Evolutionary conservation across 2,113 vertebrate genomes (phyloP).

Genomic region (Lethenteron reissneri): DNA sequence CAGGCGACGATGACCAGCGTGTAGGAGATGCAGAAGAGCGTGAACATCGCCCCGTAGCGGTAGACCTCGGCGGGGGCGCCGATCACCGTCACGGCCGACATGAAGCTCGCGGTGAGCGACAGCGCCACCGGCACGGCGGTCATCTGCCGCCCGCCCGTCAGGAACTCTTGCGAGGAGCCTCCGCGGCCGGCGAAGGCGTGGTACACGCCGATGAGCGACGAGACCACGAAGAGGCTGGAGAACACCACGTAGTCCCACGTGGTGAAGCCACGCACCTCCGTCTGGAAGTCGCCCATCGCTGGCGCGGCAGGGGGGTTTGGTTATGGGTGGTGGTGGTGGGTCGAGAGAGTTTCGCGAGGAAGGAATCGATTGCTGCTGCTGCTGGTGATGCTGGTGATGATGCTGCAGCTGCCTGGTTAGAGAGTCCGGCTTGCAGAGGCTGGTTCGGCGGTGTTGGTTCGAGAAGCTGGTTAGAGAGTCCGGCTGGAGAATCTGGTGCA

Average conservation of each 20-base stretch:
- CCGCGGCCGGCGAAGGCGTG: constrained; percentile 53
- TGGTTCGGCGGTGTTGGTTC: too few relatives aligned
- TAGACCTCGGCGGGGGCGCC: constrained; percentile 46
- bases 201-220: constrained; percentile 42
- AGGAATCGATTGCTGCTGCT: too few relatives aligned
- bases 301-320: too few relatives aligned
- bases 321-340: too few relatives aligned
- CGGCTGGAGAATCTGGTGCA: too few relatives aligned
- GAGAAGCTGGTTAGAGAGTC: too few relatives aligned
- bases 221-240: constrained; percentile 32
- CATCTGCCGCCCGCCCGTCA: constrained; percentile 45
- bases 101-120: constrained; percentile 54
- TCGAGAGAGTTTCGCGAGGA: too few relatives aligned
- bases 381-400: too few relatives aligned
- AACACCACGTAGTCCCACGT: constrained; percentile 50
- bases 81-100: constrained; percentile 53
- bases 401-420: too few relatives aligned
- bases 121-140: constrained; percentile 41
- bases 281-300: too few relatives aligned
- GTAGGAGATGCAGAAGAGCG: constrained; percentile 31
- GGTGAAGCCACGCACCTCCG: constrained; percentile 23
- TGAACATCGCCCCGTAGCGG: constrained; percentile 36
- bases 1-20: constrained; percentile 28
- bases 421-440: too few relatives aligned
- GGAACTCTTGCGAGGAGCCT: constrained; percentile 32